Evolutionary conservation across 2,113 vertebrate genomes (phyloP), one percentile per base, ranked within the genome.

Genomic region (Phrynocephalus versicolor): DNA sequence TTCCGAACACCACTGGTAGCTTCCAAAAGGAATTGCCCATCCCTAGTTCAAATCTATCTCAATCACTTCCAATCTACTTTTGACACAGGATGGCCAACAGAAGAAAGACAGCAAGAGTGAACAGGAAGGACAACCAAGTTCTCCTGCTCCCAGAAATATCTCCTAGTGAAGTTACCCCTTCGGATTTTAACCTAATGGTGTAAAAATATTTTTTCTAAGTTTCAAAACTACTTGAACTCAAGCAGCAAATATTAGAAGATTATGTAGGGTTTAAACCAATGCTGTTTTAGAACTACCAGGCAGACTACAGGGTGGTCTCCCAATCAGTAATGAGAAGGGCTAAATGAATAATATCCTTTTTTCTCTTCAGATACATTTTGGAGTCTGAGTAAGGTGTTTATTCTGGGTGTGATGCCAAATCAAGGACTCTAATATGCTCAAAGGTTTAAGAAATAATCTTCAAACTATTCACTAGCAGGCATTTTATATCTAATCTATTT

Each of bases 11-110:
- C n/a, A n/a, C n/a, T n/a, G n/a, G n/a, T n/a, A n/a, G n/a, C n/a
- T n/a, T n/a, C n/a, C n/a, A n/a, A n/a, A n/a, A n/a, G n/a, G n/a
- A n/a, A n/a, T n/a, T n/a, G n/a, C n/a, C n/a, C n/a, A n/a, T n/a
- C n/a, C n/a, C n/a, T n/a, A 90, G 91, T 77, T 90, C 87, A 73
- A 94, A 92, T 92, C 87, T 86, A 76, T 89, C 83, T 87, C 89
- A 91, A 85, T 92, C 83, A 74, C 88, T 89, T 92, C 85, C 79
- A 86, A 76, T 85, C 88, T 84, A 91, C 79, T 85, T 93, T 93
- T 30, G 85, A 85, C 87, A 81, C 33, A 90, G 90, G 81, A 93
- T 88, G 92, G 88, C 75, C 86, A 93, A 92, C 87, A 81, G 76
- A 87, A 92, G 78, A 62, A 83, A n/a, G 72, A 86, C 67, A 64